Percentiles rank a stretch among this genome's conserved stretches.
These are phyloP conservation scores for Stomatorhinus walkeri DNA, from an alignment of 2,797 vertebrate species.

Conservation along the genomic window DNA sequence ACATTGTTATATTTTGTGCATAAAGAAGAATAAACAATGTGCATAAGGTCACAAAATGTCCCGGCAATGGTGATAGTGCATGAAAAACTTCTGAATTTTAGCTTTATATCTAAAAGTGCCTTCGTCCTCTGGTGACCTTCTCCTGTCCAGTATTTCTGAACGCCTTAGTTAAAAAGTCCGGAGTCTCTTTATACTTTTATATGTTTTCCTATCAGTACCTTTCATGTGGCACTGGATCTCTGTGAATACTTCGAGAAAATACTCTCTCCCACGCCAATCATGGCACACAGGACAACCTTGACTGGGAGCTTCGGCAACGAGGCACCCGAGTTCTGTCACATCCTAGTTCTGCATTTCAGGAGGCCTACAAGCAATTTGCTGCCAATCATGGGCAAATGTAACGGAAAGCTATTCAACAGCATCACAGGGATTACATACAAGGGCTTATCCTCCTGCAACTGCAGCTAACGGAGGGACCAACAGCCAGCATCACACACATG, in stretches of 20 bases:
- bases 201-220: background rate
- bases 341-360: background rate
- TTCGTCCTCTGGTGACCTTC: background rate
- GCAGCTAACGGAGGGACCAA: background rate
- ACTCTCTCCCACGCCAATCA: background rate
- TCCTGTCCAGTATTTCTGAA: background rate
- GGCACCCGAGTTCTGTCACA: background rate
- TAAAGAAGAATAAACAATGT: background rate
- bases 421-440: slow-evolving; percentile 14
- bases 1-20: background rate
- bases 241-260: background rate
- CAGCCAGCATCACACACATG: background rate
- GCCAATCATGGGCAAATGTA: background rate
- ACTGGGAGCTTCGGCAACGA: background rate
- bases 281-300: background rate
- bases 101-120: background rate
- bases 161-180: background rate
- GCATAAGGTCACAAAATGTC: background rate
- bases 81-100: background rate
- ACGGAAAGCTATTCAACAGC: slow-evolving; percentile 11
- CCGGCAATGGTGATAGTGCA: background rate
- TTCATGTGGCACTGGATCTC: background rate
- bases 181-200: background rate
- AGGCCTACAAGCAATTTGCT: background rate
- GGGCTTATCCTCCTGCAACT: slow-evolving; percentile 2